Base-by-base conservation (phyloP, 2,113 vertebrate genomes). In the Lophura nycthemera region DNA sequence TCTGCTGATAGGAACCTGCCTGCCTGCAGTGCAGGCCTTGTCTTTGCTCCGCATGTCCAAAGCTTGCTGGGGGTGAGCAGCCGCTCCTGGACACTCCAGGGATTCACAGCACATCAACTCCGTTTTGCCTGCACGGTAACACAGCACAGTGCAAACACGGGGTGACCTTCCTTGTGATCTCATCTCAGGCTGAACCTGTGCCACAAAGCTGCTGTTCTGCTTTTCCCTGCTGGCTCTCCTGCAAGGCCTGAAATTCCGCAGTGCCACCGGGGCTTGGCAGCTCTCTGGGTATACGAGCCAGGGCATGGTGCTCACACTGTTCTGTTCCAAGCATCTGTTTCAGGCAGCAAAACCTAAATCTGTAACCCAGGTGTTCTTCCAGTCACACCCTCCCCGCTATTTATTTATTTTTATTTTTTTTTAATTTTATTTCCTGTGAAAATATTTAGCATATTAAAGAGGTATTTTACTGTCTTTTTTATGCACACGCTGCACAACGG, bases 161-260 rank as follows among this genome's bases (percentile, higher is more conserved):
- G 64, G 7, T 94, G 93, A 94, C 97, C 96, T 97, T 91, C 84
- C 61, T 43, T 69, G 77, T 9, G 60, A 63, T 91, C 89, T 91
- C 91, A 56, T 90, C 90, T 69, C 69, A 83, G 21, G 86, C 72
- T 75, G 69, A 86, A 80, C 88, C 92, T 13, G 13, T 88, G 70
- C 72, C 89, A 78, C 24, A 42, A 88, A 92, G 88, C 90, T 40
- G 12, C 63, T 94, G 47, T 71, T 65, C 64, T 61, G 38, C 9
- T 78, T 63, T 86, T 60, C 45, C 14, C 29, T 43, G n/a, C 76
- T 66, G 82, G 86, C 79, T 97, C 79, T 86, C 81, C 71, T 50
- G 25, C 3, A 5, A 57, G 48, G 6, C 79, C 59, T 30, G 57
- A 52, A 5, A 29, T 5, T 1, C 36, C 38, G 52, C 42, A 1